Percentiles rank a stretch among this genome's conserved stretches.
Evolutionary conservation across 2,888 invertebrate species (phyloP).

Genomic region (Electrophaes corylata): DNA sequence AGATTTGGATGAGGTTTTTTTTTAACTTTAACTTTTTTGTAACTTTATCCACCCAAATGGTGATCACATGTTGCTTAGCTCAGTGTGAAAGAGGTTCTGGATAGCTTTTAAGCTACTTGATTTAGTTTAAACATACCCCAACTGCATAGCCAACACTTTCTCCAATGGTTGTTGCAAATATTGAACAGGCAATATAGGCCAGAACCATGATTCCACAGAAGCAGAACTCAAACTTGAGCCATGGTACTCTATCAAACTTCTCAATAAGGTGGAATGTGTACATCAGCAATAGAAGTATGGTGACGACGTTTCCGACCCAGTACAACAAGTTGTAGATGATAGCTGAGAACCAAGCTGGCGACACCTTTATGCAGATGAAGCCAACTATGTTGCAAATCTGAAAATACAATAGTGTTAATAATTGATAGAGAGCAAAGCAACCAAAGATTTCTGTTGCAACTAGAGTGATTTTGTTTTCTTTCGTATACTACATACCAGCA

Average conservation of each 20-base stretch:
- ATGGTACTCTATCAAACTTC: slow-evolving; percentile 91
- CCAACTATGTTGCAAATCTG: slow-evolving; percentile 89
- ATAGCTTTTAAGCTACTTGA: no score
- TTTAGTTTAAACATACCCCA: no score
- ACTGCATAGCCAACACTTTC: slow-evolving; percentile 87
- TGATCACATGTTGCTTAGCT: no score
- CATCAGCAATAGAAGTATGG: slow-evolving; percentile 88
- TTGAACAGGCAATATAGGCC: slow-evolving; percentile 90
- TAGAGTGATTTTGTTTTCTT: no score
- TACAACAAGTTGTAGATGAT: slow-evolving; percentile 91
- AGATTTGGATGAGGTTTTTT: no score
- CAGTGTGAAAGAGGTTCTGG: no score
- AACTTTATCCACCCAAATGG: no score
- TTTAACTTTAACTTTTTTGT: no score
- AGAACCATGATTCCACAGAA: slow-evolving; percentile 88
- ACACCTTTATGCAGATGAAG: slow-evolving; percentile 91
- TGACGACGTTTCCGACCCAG: slow-evolving; percentile 91
- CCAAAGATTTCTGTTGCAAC: no score
- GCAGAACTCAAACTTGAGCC: slow-evolving; percentile 92
- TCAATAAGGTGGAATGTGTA: slow-evolving; percentile 94
- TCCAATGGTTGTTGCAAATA: slow-evolving; percentile 86
- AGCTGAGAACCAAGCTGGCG: slow-evolving; percentile 85
- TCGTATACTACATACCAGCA: no score
- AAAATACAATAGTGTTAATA: neutral
- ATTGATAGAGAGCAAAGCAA: no score